phyloP scores from a whole-genome alignment of 1,140 invertebrate genomes.

The Telenomus remus region DNA sequence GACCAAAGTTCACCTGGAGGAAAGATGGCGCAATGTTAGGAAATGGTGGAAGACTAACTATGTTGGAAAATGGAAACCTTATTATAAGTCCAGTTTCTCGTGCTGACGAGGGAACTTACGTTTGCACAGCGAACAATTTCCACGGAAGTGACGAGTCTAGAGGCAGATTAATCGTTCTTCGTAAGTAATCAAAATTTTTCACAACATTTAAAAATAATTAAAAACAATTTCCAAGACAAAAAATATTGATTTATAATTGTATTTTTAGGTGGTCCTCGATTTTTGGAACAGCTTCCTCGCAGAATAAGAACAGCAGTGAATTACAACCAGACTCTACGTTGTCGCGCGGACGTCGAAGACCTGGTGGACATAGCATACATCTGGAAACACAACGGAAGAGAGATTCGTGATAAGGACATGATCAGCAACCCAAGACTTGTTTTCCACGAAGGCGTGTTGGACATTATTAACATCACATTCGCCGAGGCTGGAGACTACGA shows the following conservation, averaged over 20 bases:
- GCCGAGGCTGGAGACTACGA: constrained; percentile 91
- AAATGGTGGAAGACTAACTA: constrained; percentile 84
- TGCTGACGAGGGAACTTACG: constrained; percentile 92
- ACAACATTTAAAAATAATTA: too few species aligned
- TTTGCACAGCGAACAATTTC: constrained; percentile 90
- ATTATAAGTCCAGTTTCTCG: constrained; percentile 90
- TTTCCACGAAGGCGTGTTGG: constrained; percentile 77
- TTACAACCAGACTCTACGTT: constrained; percentile 84
- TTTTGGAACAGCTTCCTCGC: constrained; percentile 81
- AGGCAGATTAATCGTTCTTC: constrained; percentile 89
- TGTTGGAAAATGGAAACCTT: constrained; percentile 88
- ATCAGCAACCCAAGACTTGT: constrained; percentile 69
- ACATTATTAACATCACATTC: constrained; percentile 88
- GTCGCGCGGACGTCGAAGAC: constrained; percentile 86
- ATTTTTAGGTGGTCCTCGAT: constrained; percentile 80
- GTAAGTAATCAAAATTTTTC: constrained; percentile 77
- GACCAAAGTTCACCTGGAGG: constrained; percentile 92
- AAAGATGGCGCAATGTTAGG: constrained; percentile 91
- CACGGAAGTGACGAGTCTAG: constrained; percentile 87
- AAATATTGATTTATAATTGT: constrained; percentile 1
- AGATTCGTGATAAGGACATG: constrained; percentile 82
- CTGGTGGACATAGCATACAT: constrained; percentile 91
- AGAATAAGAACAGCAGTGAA: constrained; percentile 82
- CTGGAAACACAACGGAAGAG: constrained; percentile 91
- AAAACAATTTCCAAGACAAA: constrained; percentile 5